phyloP scores from a whole-genome alignment of 2,113 vertebrate species.

The Brienomyrus longianalis region DNA sequence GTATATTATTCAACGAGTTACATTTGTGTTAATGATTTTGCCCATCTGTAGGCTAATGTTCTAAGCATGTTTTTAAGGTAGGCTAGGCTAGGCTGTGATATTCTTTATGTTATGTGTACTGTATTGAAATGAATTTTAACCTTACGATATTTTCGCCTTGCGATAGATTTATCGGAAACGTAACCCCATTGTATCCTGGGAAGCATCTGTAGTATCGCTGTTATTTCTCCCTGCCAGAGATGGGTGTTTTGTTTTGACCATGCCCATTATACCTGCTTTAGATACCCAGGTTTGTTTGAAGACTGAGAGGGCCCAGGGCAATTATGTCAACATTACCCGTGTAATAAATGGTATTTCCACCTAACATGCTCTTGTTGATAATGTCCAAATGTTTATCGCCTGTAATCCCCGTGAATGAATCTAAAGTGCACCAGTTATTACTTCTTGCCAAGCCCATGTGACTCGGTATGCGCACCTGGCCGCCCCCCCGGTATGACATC shows the following conservation, averaged over 20 bases:
- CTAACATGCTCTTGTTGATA: not conserved
- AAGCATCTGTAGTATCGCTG: not conserved
- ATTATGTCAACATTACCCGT: not conserved
- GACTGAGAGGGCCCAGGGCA: not conserved
- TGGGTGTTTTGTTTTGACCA: not conserved
- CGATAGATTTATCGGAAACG: no score
- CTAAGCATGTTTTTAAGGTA: not conserved
- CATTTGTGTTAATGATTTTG: not conserved
- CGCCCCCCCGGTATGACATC: conserved; percentile 18
- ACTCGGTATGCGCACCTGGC: conserved; percentile 25
- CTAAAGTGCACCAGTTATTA: conserved; percentile 29
- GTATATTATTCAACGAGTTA: not conserved
- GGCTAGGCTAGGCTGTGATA: no score
- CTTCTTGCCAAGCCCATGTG: conserved; percentile 30
- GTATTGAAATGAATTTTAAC: no score
- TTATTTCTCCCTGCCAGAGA: not conserved
- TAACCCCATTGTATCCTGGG: no score
- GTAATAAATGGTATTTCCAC: not conserved
- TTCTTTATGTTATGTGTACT: no score
- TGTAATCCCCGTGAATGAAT: not conserved
- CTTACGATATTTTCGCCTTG: no score
- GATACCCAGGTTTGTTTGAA: not conserved
- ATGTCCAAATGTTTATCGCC: not conserved
- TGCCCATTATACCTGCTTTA: not conserved
- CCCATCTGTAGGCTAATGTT: not conserved